Percentiles rank a stretch among this genome's conserved stretches.
Conservation (phyloP, 2,113 vertebrate genomes). For the Passer montanus region DNA sequence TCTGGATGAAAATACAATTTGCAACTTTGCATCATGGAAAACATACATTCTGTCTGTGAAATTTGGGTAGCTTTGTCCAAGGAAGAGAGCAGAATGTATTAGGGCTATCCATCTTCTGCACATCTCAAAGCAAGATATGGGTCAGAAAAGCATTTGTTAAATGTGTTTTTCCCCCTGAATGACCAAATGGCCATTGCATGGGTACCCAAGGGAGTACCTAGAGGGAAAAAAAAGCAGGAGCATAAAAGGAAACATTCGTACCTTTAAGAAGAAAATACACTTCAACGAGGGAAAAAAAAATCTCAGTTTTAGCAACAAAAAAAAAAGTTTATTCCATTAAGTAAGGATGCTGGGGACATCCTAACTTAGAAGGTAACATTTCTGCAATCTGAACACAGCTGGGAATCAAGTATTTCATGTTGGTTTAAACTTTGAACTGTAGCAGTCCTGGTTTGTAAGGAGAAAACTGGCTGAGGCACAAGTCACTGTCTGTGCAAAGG, state of each 20-base stretch:
- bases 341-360: background rate
- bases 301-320: background rate
- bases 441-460: background rate
- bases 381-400: background rate
- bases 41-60: conserved; percentile 40
- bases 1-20: conserved; percentile 56
- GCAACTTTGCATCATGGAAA: conserved; percentile 57
- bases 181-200: conserved; percentile 56
- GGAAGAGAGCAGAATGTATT: conserved; percentile 58
- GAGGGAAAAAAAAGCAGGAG: background rate
- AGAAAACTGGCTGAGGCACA: background rate
- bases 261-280: conserved; percentile 32
- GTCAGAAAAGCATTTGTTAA: conserved; percentile 71
- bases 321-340: background rate
- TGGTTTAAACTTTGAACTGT: background rate
- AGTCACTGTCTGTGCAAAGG: background rate
- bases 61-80: conserved; percentile 59
- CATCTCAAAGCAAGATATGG: conserved; percentile 57
- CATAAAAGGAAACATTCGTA: conserved; percentile 60
- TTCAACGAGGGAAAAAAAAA: background rate
- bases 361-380: background rate
- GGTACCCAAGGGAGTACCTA: conserved; percentile 48
- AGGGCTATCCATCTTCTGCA: background rate
- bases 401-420: background rate
- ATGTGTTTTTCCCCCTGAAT: conserved; percentile 65